A percentile compares a stretch with the other conserved stretches of the same genome.
Conservation (phyloP, 2,113 vertebrate species). For the Ochotona princeps region DNA sequence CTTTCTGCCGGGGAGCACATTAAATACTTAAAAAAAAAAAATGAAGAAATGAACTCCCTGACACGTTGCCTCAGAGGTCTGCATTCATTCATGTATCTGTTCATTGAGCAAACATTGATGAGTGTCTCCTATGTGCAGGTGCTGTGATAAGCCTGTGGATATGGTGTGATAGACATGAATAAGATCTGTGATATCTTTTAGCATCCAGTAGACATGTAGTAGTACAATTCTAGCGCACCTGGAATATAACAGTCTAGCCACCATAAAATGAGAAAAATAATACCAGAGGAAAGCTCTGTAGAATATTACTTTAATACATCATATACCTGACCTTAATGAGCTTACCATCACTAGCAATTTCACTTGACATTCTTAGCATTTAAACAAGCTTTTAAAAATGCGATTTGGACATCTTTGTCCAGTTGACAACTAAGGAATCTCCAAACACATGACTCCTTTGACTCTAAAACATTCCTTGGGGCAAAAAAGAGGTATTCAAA, state of each 20-base stretch:
- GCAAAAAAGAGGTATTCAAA: not conserved
- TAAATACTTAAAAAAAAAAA: conserved; percentile 31
- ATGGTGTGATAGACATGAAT: not conserved
- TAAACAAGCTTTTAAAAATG: conserved; percentile 40
- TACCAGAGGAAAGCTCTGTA: not conserved
- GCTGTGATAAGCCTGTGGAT: not conserved
- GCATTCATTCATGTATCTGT: not conserved
- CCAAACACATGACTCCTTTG: conserved; percentile 5
- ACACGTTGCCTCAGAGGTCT: not conserved
- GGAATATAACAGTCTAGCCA: not conserved
- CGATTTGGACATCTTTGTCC: not conserved
- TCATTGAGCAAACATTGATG: not conserved
- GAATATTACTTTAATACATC: conserved; percentile 8
- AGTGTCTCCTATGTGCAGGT: not conserved
- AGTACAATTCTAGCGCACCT: conserved; percentile 8
- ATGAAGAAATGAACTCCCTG: not conserved
- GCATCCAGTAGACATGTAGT: not conserved
- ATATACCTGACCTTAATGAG: conserved; percentile 12
- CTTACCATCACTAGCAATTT: conserved; percentile 43
- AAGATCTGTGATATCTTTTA: not conserved
- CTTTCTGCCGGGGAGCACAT: not conserved
- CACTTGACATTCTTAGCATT: conserved; percentile 31
- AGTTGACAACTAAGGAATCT: conserved; percentile 11
- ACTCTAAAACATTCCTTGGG: conserved; percentile 1
- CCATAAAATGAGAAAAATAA: not conserved